A percentile compares a stretch with the other conserved stretches of the same genome.
Conservation (phyloP, 2,113 vertebrate genomes). For the Jacana jacana region DNA sequence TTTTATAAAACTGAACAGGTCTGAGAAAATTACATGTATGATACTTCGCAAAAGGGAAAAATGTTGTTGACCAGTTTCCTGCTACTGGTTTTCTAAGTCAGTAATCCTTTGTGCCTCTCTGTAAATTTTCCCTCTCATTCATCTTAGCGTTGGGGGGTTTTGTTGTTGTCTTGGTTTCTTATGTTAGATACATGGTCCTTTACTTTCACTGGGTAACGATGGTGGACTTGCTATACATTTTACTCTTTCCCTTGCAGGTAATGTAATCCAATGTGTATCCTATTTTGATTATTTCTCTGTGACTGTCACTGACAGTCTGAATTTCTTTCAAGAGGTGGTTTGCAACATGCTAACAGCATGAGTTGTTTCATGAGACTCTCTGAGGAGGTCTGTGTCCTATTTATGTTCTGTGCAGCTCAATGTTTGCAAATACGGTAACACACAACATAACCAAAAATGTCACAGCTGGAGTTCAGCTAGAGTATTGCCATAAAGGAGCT, state of each 20-base stretch:
- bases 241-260: background rate
- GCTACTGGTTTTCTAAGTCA: background rate
- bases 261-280: background rate
- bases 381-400: background rate
- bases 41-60: background rate
- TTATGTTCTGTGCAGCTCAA: background rate
- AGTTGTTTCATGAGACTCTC: background rate
- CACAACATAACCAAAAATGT: background rate
- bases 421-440: rapidly evolving
- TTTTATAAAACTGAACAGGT: background rate
- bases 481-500: background rate
- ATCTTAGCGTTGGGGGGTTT: too few relatives aligned
- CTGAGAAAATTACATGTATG: background rate
- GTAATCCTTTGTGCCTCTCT: background rate
- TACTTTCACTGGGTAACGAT: background rate
- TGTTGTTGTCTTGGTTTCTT: background rate
- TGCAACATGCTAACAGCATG: background rate
- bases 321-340: background rate
- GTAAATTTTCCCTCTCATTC: background rate
- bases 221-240: background rate
- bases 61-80: background rate
- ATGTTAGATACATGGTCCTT: background rate
- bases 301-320: background rate
- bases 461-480: background rate
- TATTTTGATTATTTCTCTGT: background rate